Percentiles rank a stretch among this genome's conserved stretches.
Evolutionary conservation across 2,888 invertebrate genomes (phyloP).

Genomic region (Bellardia bayeri): DNA sequence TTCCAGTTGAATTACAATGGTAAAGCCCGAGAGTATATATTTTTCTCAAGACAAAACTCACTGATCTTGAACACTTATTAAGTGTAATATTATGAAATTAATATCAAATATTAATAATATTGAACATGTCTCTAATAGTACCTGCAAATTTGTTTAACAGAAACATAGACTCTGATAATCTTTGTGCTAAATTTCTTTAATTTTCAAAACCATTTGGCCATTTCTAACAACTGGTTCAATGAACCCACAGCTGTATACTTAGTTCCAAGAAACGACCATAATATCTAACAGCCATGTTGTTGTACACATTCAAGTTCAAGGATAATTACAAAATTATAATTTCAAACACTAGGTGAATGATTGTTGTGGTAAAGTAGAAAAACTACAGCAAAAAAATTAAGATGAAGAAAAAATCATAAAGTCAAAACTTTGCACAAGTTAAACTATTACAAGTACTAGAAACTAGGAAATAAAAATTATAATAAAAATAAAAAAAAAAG

Average conservation of each 20-base stretch:
- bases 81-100: too few species aligned
- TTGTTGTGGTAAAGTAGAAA: constrained; percentile 10
- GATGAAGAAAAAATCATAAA: not conserved
- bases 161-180: too few species aligned
- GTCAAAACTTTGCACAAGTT: not conserved
- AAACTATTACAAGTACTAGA: constrained; percentile 16
- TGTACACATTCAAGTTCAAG: constrained; percentile 62
- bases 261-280: not conserved
- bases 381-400: not conserved
- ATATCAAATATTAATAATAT: too few species aligned
- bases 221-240: not conserved
- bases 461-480: not conserved
- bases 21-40: too few species aligned
- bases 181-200: not conserved
- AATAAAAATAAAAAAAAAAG: not conserved
- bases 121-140: too few species aligned
- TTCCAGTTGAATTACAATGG: too few species aligned
- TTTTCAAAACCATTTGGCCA: not conserved
- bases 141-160: too few species aligned
- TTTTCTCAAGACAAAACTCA: too few species aligned
- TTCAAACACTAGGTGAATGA: constrained; percentile 39
- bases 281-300: constrained; percentile 4
- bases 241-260: not conserved
- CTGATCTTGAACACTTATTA: too few species aligned
- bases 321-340: constrained; percentile 62